These are phyloP conservation scores for Pseudochirops corinnae DNA, from an alignment of 2,797 vertebrate genomes.

Conservation along the genomic window DNA sequence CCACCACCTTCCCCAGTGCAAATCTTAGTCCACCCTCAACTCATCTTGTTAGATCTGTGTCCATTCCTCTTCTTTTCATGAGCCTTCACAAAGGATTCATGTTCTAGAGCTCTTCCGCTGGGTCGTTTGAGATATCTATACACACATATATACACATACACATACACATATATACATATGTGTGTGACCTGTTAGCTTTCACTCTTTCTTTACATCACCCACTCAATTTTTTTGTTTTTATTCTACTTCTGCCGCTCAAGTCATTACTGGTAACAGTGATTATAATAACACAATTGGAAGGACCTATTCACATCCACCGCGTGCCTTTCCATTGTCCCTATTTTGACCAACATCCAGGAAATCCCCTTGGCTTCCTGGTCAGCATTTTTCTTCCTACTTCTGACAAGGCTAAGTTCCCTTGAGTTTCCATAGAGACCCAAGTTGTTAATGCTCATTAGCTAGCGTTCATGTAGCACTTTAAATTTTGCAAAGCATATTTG, in stretches of 20 bases:
- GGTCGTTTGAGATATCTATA: too few species aligned
- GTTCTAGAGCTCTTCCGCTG: too few species aligned
- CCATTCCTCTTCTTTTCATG: neutral
- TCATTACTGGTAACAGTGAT: neutral
- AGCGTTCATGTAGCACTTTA: neutral
- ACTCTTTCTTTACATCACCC: too few species aligned
- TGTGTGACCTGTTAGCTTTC: too few species aligned
- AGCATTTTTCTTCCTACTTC: neutral
- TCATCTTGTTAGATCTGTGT: neutral
- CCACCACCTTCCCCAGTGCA: neutral
- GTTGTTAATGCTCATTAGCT: neutral
- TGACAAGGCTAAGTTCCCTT: neutral
- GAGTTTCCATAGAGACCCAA: neutral
- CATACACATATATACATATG: too few species aligned
- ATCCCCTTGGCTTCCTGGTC: neutral
- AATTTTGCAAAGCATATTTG: neutral
- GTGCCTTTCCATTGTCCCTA: neutral
- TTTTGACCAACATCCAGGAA: neutral
- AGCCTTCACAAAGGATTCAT: neutral
- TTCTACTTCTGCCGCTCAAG: too few species aligned
- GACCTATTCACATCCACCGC: neutral
- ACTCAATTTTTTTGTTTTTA: too few species aligned
- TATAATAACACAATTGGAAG: too few species aligned
- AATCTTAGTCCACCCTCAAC: neutral
- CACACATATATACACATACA: too few species aligned